Base-by-base conservation (phyloP, 2,113 vertebrate genomes). In the Pelobates fuscus region DNA sequence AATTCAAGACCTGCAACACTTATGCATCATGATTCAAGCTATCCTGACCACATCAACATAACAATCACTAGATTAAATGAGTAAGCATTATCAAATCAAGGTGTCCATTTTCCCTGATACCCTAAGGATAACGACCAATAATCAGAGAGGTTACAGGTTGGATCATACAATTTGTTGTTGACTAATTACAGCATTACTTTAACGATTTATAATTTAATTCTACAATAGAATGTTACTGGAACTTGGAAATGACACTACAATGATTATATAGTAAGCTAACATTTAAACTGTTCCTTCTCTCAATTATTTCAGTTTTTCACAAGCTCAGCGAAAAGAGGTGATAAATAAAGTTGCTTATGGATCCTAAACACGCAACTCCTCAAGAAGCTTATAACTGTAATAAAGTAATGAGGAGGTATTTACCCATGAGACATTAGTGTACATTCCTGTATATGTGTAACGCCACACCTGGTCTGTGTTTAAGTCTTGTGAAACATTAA, bases 301-400 rank as follows among this genome's bases (percentile, higher is more conserved):
- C 70, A n/a, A 63, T 54, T 63, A n/a, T 24, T 30, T 20, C 8
- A 21, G 43, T 65, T 41, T 52, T 59, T 66, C 29, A 17, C 12
- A 67, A n/a, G 12, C 12, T 61, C 64, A 32, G 20, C 20, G 64
- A 68, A 60, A 37, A 68, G 20, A 68, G 20, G 15, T 37, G 27
- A 41, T 37, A 77, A 68, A 23, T 23, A 27, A n/a, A 58, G 26
- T 20, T 27, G 15, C 37, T 61, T 60, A 52, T 61, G 57, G 44
- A 37, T 32, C 44, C 15, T 46, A 59, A 41, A 67, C 55, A 77
- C 41, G 62, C 72, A 75, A 59, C 30, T 59, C 37, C 37, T 67
- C 21, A 67, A 67, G 32, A 67, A 67, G 63, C 52, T 67, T 75
- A 75, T 59, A 18, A 67, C 72, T n/a, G 65, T 49, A 49, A 77